Evolutionary conservation across 2,797 vertebrate species (phyloP), one percentile per base, ranked within the genome.

Genomic region (Gila robusta): DNA sequence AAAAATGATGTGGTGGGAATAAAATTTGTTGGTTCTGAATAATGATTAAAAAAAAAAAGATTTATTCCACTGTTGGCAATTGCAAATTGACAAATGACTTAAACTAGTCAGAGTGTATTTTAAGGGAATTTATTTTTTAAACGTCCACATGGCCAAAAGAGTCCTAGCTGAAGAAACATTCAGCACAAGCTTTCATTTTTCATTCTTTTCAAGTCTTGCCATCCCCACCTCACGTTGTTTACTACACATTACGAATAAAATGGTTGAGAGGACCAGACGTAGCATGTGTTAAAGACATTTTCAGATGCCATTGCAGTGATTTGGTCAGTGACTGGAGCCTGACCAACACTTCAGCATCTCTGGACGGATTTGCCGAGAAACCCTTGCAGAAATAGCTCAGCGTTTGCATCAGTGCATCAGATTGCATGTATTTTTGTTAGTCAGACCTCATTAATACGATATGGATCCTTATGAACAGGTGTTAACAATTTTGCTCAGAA

Each of bases 251-350:
- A 72, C 35, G n/a, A 77, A 84, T 23, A 23, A 69, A 77, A 41
- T 0, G 5, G 56, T 52, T 28, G 41, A 26, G 72, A 66, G 44
- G 28, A 84, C 28, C 83, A 84, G 74, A 83, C 59, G 7, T n/a
- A 66, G 39, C 56, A 83, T 32, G 72, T 74, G 71, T 74, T 83
- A 49, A 74, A 74, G 56, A 74, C 56, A 76, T 83, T 83, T 76
- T 26, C 72, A 83, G 72, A 83, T 76, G 41, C 71, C 62, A 35
- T 80, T 49, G 79, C 79, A 35, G 62, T 32, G 62, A 80, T 49
- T 73, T 64, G 54, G 54, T 74, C 56, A 64, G 35, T 37, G 54
- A 76, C 39, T 83, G 82, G 21, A 83, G 44, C 62, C 62, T 26
- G 44, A 66, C 56, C 28, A 83, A 71, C 67, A 62, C 37, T 32